Conservation (phyloP, 2,113 vertebrate species). For the Rhinogobius similis region DNA sequence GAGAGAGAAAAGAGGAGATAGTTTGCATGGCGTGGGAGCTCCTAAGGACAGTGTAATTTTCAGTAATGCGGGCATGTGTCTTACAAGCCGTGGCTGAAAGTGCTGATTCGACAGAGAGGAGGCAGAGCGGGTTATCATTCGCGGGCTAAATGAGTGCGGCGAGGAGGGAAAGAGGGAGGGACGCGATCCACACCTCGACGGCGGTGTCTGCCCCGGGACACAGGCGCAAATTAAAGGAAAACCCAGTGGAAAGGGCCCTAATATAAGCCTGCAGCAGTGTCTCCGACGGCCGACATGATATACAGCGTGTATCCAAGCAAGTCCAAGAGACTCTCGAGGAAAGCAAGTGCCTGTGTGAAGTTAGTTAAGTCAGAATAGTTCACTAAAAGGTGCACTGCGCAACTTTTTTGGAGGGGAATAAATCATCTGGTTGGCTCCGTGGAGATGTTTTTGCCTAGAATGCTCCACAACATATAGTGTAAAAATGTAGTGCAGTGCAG, state of each 20-base stretch:
- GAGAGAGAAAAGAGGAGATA: background rate
- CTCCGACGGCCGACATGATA: background rate
- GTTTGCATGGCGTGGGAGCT: conserved; percentile 59
- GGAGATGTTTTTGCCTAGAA: too few relatives aligned
- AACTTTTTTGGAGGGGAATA: too few relatives aligned
- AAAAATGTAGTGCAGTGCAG: too few relatives aligned
- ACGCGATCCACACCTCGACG: background rate
- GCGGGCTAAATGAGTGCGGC: conserved; percentile 42
- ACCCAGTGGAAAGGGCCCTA: background rate
- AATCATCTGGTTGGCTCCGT: too few relatives aligned
- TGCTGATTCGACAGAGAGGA: conserved; percentile 52
- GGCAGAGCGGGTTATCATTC: conserved; percentile 42
- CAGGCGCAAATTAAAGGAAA: conserved; percentile 3
- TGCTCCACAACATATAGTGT: too few relatives aligned
- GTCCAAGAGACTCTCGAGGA: background rate
- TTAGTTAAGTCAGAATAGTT: background rate
- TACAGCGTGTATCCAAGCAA: background rate
- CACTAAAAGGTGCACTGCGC: background rate
- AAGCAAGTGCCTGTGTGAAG: background rate
- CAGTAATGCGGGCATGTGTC: conserved; percentile 31
- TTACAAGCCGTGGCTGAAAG: conserved; percentile 27
- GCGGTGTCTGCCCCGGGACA: background rate
- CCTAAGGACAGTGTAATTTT: conserved; percentile 40
- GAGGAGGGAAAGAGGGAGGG: conserved; percentile 19
- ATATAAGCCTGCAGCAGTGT: background rate